Percentiles rank a stretch among this genome's conserved stretches.
Conservation (phyloP, 2,888 invertebrate genomes). For the Tetranychus piercei region DNA sequence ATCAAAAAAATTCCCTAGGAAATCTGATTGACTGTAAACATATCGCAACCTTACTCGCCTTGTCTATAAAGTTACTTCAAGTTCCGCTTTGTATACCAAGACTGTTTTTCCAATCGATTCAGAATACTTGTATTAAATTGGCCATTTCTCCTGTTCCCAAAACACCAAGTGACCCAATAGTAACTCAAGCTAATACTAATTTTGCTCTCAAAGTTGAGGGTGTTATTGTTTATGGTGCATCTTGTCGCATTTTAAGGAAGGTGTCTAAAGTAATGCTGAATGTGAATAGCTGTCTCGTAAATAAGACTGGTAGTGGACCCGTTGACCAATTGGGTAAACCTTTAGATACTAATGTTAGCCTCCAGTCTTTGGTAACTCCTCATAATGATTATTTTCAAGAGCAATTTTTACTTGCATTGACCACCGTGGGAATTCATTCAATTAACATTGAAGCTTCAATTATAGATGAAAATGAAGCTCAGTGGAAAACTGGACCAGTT, state of each 20-base stretch:
- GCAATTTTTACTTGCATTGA: constrained; percentile 62
- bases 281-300: constrained; percentile 43
- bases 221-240: constrained; percentile 49
- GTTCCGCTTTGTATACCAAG: constrained; percentile 52
- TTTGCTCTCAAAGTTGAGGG: constrained; percentile 84
- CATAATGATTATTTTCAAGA: constrained; percentile 86
- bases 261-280: constrained; percentile 52
- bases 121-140: constrained; percentile 59
- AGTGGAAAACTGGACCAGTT: constrained; percentile 46
- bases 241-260: constrained; percentile 47
- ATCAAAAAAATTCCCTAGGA: constrained; percentile 3
- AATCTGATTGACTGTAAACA: constrained; percentile 7
- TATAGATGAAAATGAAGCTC: constrained; percentile 58
- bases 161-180: constrained; percentile 59
- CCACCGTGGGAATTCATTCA: constrained; percentile 42
- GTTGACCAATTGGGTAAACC: background rate
- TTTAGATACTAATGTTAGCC: background rate
- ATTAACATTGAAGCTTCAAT: constrained; percentile 43
- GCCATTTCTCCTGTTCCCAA: constrained; percentile 62
- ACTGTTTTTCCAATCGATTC: constrained; percentile 63
- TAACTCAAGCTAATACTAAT: constrained; percentile 62
- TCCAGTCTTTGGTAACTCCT: constrained; percentile 44
- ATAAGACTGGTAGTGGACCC: constrained; percentile 20
- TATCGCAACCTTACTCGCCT: constrained; percentile 29
- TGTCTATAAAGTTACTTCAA: constrained; percentile 39